Conservation (phyloP, 2,888 invertebrate genomes). For the Rotaria socialis region DNA sequence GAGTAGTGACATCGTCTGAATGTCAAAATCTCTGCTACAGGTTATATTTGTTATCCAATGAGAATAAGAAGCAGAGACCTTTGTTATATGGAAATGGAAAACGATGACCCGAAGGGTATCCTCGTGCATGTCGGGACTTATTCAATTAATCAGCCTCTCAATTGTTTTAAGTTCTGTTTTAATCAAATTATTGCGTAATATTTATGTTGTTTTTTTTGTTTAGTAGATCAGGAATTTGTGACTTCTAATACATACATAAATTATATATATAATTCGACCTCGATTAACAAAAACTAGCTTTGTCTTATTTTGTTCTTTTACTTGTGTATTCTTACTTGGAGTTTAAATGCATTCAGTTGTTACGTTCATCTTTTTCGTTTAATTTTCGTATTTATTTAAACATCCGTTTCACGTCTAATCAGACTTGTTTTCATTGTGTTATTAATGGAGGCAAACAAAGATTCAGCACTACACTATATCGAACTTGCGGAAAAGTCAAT, state of each 20-base stretch:
- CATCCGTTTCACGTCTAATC: background rate
- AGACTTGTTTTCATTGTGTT: background rate
- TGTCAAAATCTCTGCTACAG: background rate
- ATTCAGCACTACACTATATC: background rate
- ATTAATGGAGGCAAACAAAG: slow-evolving; percentile 35
- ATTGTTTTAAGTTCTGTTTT: background rate
- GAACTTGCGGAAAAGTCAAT: slow-evolving; percentile 15
- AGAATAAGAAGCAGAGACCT: background rate
- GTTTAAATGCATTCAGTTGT: background rate
- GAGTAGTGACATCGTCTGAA: background rate
- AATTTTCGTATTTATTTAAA: background rate
- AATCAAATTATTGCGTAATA: background rate
- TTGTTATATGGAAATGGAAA: background rate
- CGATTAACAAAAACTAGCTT: background rate
- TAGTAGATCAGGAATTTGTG: background rate
- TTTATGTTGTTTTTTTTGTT: background rate
- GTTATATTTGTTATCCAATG: background rate
- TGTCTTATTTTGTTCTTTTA: background rate
- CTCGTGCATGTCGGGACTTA: background rate
- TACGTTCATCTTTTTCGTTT: background rate
- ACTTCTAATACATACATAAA: too few relatives aligned
- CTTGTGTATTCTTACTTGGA: background rate
- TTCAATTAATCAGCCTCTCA: background rate
- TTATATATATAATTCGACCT: background rate
- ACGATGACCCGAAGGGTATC: background rate